Evolutionary conservation across 2,888 invertebrate genomes (phyloP).

Genomic region (Lamproptera curius): DNA sequence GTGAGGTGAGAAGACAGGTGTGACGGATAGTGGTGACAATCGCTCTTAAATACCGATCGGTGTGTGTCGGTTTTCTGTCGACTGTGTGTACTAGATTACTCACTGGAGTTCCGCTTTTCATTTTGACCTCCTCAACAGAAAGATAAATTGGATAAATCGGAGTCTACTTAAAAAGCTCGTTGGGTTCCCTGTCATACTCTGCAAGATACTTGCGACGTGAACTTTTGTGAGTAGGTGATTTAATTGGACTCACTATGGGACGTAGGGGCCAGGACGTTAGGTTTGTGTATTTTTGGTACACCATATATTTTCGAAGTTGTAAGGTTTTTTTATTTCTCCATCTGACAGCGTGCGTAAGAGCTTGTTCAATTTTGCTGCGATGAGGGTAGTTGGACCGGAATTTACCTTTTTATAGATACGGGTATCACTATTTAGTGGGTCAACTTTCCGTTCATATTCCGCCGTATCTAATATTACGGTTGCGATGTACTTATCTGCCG

Average conservation of each 20-base stretch:
- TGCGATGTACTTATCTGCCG: too few species aligned
- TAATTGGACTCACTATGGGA: conserved; percentile 26
- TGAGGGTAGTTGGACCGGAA: too few species aligned
- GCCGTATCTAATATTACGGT: too few species aligned
- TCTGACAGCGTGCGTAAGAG: background rate
- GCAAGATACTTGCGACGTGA: background rate
- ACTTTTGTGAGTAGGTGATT: conserved; percentile 19
- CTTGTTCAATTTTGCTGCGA: background rate
- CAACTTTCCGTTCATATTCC: too few species aligned
- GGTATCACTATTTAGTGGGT: too few species aligned
- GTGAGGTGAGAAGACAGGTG: background rate
- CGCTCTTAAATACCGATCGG: background rate
- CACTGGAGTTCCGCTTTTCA: background rate
- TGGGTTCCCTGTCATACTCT: background rate
- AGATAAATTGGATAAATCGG: background rate
- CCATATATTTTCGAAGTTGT: conserved; percentile 19
- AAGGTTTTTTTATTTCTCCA: background rate
- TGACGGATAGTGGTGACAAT: background rate
- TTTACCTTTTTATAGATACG: too few species aligned
- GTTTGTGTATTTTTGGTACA: conserved; percentile 24
- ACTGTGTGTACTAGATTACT: background rate
- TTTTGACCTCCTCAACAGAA: background rate
- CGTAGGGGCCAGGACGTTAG: conserved; percentile 22
- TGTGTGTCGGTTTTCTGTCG: background rate
- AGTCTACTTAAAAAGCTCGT: background rate